Evolutionary conservation across 2,113 vertebrate genomes (phyloP), one percentile per base, ranked within the genome.

Genomic region (Alligator mississippiensis): DNA sequence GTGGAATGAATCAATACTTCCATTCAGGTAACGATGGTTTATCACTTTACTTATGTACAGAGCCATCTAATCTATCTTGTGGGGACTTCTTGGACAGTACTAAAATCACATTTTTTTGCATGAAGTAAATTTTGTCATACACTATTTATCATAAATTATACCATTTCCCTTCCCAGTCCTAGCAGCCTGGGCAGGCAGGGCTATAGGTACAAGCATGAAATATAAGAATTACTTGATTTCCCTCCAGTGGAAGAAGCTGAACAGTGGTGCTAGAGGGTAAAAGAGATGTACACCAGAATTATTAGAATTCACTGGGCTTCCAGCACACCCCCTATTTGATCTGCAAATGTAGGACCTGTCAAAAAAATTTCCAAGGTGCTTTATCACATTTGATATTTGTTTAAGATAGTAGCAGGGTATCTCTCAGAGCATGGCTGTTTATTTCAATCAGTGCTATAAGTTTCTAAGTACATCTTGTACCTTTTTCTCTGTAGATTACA

Each of bases 61-160:
- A 94, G 88, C 84, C 75, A 90, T 76, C 78, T 81, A 54, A 83
- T 91, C 64, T 62, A 92, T 55, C 54, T 89, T 89, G 92, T 85
- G 9, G 92, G 92, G 94, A 95, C 85, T 81, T 89, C 85, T 96
- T 94, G 58, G 92, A 83, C 62, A 68, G 85, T 81, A 88, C 83
- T 93, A 94, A 87, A 96, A 95, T 94, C 86, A 96, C 89, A 21
- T 11, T 84, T 92, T 85, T 95, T 95, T 94, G 94, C 89, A 91
- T 92, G 87, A 95, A 96, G n/a, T 93, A 80, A 58, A 6, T 74
- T 74, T 22, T 47, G 34, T 74, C 34, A 47, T 47, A 74, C 22
- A 14, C 6, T 30, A 63, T 27, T 92, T 89, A 93, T 47, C 47
- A 47, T 47, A 47, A 0, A 15, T 88, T 76, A 90, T 92, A 85